Evolutionary conservation across 92 coral and sea anemone genomes (phyloP).

Genomic region (Parazoanthus darwini): DNA sequence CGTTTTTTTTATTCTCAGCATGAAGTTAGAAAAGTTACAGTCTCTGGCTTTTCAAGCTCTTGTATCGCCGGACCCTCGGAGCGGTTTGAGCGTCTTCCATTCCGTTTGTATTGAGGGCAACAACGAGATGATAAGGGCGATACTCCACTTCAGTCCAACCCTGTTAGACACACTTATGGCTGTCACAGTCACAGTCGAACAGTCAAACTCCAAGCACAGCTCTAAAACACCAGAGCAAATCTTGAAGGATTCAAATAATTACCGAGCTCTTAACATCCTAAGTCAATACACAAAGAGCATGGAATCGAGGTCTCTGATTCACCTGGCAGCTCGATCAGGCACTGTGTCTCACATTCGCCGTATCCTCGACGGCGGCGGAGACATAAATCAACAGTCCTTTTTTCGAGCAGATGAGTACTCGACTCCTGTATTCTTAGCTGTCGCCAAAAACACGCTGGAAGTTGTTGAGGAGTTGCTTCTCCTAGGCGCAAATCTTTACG

Average conservation of each 20-base stretch:
- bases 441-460: conserved; percentile 26
- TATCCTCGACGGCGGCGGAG: conserved; percentile 1
- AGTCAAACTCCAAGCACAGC: neutral
- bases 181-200: conserved; percentile 5
- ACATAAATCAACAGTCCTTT: conserved; percentile 23
- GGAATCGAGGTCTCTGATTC: conserved; percentile 40
- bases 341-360: conserved; percentile 29
- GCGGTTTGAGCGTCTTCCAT: conserved; percentile 34
- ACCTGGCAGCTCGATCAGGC: conserved; percentile 22
- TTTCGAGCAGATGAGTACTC: conserved; percentile 27
- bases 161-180: conserved; percentile 29
- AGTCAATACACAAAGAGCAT: conserved; percentile 32
- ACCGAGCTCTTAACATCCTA: conserved; percentile 19
- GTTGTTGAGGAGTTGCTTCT: conserved; percentile 34
- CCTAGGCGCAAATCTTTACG: conserved; percentile 38
- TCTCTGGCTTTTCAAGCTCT: conserved; percentile 27
- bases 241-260: conserved; percentile 7
- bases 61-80: neutral
- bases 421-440: conserved; percentile 32
- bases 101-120: conserved; percentile 26
- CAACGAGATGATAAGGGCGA: conserved; percentile 19
- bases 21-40: conserved; percentile 35
- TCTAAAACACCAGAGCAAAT: conserved; percentile 34
- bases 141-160: conserved; percentile 33
- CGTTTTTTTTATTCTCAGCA: neutral